phyloP scores from a whole-genome alignment of 1,140 invertebrate species.

The Ladona fulva region DNA sequence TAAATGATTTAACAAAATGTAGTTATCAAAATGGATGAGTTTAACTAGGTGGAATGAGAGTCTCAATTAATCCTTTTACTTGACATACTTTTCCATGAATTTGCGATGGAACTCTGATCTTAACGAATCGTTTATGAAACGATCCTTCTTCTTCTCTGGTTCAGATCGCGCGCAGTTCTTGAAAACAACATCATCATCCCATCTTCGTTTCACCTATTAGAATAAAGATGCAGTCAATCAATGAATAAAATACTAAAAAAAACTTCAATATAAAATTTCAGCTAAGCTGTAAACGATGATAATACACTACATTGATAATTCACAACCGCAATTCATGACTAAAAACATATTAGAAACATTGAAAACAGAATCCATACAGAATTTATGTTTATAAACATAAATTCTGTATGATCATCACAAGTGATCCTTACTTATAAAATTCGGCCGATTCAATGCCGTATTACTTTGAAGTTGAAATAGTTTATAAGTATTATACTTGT shows the following conservation, averaged over 20 bases:
- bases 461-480: too few relatives aligned
- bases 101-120: constrained; percentile 98
- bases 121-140: constrained; percentile 96
- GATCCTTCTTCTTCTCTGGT: constrained; percentile 77
- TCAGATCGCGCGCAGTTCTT: constrained; percentile 98
- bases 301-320: background rate
- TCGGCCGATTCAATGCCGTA: too few relatives aligned
- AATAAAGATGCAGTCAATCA: constrained; percentile 7
- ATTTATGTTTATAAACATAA: too few relatives aligned
- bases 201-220: constrained; percentile 69
- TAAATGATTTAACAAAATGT: too few relatives aligned
- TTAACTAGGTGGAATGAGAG: background rate
- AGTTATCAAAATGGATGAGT: too few relatives aligned
- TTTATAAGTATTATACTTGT: too few relatives aligned
- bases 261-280: too few relatives aligned
- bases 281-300: background rate
- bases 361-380: too few relatives aligned
- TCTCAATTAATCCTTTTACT: constrained; percentile 46
- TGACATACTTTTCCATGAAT: constrained; percentile 99
- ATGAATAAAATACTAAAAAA: background rate
- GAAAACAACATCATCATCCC: constrained; percentile 99
- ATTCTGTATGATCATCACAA: too few relatives aligned
- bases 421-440: too few relatives aligned
- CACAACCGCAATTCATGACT: too few relatives aligned
- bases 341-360: too few relatives aligned